These are phyloP conservation scores for Plebejus argus DNA, from an alignment of 2,888 invertebrate genomes.

Conservation along the genomic window DNA sequence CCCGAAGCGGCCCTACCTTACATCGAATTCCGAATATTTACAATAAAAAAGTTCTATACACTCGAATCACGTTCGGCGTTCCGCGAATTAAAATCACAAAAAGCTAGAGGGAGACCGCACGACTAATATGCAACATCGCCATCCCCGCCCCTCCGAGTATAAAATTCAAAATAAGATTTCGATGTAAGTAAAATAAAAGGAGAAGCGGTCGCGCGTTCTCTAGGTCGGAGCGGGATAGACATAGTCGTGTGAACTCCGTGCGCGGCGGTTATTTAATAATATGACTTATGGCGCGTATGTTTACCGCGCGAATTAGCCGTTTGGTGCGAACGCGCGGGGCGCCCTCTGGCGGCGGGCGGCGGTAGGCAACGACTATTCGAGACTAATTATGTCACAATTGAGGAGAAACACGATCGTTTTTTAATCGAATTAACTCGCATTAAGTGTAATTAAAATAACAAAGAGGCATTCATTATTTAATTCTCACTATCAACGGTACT, in stretches of 20 bases:
- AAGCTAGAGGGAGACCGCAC: constrained; percentile 68
- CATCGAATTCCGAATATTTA: constrained; percentile 68
- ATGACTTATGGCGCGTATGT: constrained; percentile 78
- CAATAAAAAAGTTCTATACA: constrained; percentile 73
- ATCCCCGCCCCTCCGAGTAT: constrained; percentile 80
- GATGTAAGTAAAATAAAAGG: constrained; percentile 77
- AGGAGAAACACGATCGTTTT: constrained; percentile 42
- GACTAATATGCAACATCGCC: constrained; percentile 80
- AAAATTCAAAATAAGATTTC: constrained; percentile 80
- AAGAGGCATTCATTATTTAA: constrained; percentile 23
- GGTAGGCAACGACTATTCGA: constrained; percentile 48
- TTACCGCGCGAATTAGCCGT: constrained; percentile 77
- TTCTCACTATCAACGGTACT: constrained; percentile 18
- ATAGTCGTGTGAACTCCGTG: constrained; percentile 56
- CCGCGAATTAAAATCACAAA: constrained; percentile 80
- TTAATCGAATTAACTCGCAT: constrained; percentile 28
- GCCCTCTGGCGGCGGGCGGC: constrained; percentile 55
- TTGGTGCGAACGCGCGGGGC: constrained; percentile 71
- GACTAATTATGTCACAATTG: constrained; percentile 46
- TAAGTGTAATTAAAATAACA: constrained; percentile 34
- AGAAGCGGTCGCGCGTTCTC: constrained; percentile 75
- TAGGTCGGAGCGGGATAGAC: constrained; percentile 70
- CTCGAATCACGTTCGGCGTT: constrained; percentile 77
- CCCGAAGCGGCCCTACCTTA: constrained; percentile 63
- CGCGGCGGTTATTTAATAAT: constrained; percentile 71